These are phyloP conservation scores for Rhyacichthys aspro DNA, from an alignment of 2,797 vertebrate species.

Conservation along the genomic window DNA sequence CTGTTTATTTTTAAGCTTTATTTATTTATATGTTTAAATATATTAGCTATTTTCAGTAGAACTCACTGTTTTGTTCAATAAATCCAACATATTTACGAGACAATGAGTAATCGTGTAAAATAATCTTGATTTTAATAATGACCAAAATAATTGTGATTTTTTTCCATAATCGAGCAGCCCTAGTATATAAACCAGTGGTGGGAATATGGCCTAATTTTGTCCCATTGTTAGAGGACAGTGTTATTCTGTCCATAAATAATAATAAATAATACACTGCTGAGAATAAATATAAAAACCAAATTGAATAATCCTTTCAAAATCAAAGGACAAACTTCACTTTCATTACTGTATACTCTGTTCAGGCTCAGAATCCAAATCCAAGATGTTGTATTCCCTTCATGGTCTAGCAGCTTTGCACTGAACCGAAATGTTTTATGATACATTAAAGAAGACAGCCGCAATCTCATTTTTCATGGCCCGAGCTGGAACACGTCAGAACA, in stretches of 20 bases:
- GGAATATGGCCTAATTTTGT: background rate
- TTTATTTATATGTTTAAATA: no score
- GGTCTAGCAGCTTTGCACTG: conserved; percentile 30
- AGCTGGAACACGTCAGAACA: conserved; percentile 34
- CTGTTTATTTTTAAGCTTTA: no score
- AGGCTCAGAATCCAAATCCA: conserved; percentile 8
- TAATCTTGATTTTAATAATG: no score
- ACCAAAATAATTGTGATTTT: no score
- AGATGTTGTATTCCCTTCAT: conserved; percentile 31
- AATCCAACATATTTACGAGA: no score
- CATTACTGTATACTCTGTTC: conserved; percentile 1
- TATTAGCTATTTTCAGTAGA: no score
- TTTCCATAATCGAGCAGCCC: no score
- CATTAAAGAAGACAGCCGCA: conserved; percentile 37
- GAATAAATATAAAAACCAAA: background rate
- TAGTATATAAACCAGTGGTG: no score
- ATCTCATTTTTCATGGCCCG: conserved; percentile 17
- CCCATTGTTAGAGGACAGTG: background rate
- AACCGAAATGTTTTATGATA: conserved; percentile 24
- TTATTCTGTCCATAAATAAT: conserved; percentile 1
- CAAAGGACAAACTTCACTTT: conserved; percentile 1
- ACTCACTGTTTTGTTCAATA: no score
- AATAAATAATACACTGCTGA: background rate
- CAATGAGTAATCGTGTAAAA: no score
- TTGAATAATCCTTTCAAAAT: conserved; percentile 2